Base-by-base conservation (phyloP, 2,888 invertebrate genomes). In the Mesorhabditis spiculigera region DNA sequence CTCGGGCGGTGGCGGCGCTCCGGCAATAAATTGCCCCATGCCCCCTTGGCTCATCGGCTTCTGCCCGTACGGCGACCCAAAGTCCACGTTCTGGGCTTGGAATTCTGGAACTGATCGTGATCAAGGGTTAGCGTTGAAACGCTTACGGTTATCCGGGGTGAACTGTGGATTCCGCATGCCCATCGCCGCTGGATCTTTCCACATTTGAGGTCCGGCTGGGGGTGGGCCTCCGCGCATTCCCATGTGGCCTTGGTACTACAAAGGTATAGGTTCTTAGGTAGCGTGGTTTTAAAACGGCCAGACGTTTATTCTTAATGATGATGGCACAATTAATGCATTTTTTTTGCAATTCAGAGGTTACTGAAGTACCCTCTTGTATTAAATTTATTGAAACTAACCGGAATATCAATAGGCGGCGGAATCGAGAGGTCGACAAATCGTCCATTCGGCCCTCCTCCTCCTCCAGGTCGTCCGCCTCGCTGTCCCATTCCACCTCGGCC, bases 371-470 rank as follows among this genome's bases (percentile, higher is more conserved):
- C 69, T 71, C 5, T 65, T 66, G 6, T 61, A 45, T 16, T 69
- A 68, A 71, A 70, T 70, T n/a, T 68, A 71, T 66, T n/a, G 10
- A 8, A 41, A 66, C 71, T 61, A 43, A 72, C 75, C 62, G 67
- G 72, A 75, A 79, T 77, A 63, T 80, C 80, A 70, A 80, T 77
- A 41, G 80, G 80, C 41, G 80, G 80, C 16, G 80, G 80, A 8
- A 80, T 75, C 13, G 75, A 77, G 58, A 80, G 74, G 45, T 79
- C 79, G 43, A 78, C 74, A 41, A 63, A 16, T 10, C 28, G 63
- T 63, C n/a, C 41, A 16, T 63, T 8, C 41, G 8, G 63, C 65
- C 73, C 67, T 16, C 68, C 67, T 71, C 73, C 71, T 13, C 68
- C 67, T 2, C 69, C 65, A 6, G 69, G 70, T 63, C 73, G 72